A percentile compares a stretch with the other conserved stretches of the same genome.
Conservation (phyloP, 1,140 invertebrate species). For the Armadillidium nasatum region DNA sequence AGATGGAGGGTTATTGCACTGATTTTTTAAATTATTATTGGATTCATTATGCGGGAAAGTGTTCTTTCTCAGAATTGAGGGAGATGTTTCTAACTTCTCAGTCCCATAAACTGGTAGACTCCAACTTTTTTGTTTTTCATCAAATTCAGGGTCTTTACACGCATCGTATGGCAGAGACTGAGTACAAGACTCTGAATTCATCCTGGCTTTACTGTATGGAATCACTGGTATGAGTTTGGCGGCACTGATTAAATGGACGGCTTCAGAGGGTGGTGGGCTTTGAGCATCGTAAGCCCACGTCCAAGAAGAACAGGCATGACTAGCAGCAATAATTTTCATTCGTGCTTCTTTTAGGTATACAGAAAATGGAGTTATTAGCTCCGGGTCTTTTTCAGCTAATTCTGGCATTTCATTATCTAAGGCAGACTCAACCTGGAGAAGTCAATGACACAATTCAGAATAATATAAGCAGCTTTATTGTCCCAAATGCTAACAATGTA, state of each 20-base stretch:
- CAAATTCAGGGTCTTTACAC: neutral
- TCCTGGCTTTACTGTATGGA: slow-evolving; percentile 34
- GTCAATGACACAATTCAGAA: too few relatives aligned
- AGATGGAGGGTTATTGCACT: slow-evolving; percentile 24
- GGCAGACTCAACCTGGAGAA: too few relatives aligned
- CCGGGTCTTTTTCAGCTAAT: too few relatives aligned
- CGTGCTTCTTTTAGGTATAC: slow-evolving; percentile 60
- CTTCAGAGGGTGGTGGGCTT: slow-evolving; percentile 50
- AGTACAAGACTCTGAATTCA: slow-evolving; percentile 34
- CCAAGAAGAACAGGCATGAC: slow-evolving; percentile 70
- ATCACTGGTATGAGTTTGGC: slow-evolving; percentile 27
- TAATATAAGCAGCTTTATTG: too few relatives aligned
- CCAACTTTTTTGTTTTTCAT: slow-evolving; percentile 18
- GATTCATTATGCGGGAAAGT: too few relatives aligned
- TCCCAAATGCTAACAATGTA: too few relatives aligned
- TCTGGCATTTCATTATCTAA: too few relatives aligned
- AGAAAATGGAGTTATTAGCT: slow-evolving; percentile 16
- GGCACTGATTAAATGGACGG: slow-evolving; percentile 41
- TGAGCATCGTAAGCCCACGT: slow-evolving; percentile 67
- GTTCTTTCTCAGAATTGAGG: too few relatives aligned
- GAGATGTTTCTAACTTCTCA: slow-evolving; percentile 27
- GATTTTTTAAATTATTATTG: too few relatives aligned
- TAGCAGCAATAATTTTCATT: slow-evolving; percentile 66
- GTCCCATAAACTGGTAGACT: slow-evolving; percentile 23
- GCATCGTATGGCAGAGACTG: slow-evolving; percentile 1